Evolutionary conservation across 2,888 invertebrate species (phyloP).

Genomic region (Acanthacorydalis orientalis): DNA sequence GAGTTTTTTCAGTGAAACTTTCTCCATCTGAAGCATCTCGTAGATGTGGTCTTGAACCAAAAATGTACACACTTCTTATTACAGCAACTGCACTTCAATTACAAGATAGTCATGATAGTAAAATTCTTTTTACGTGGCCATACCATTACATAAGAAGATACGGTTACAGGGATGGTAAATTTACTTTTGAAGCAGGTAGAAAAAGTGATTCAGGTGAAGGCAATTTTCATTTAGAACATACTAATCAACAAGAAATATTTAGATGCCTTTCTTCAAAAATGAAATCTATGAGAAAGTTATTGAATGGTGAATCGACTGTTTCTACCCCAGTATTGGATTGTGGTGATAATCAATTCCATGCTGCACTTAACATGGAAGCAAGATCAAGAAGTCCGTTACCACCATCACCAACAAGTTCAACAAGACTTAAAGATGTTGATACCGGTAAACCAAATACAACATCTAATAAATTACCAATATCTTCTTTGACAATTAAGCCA

Average conservation of each 20-base stretch:
- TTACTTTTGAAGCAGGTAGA: conserved; percentile 75
- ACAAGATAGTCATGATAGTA: conserved; percentile 44
- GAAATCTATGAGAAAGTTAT: conserved; percentile 72
- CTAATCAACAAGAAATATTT: conserved; percentile 68
- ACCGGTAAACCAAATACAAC: not conserved
- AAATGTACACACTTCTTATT: conserved; percentile 54
- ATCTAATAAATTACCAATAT: conserved; percentile 14
- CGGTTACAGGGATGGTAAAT: conserved; percentile 72
- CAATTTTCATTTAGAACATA: conserved; percentile 61
- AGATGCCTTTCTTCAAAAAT: conserved; percentile 68
- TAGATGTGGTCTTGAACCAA: conserved; percentile 54
- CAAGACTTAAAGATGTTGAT: conserved; percentile 9
- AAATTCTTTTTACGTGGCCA: conserved; percentile 62
- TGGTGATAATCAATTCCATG: conserved; percentile 58
- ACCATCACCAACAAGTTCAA: conserved; percentile 30
- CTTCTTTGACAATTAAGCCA: conserved; percentile 10
- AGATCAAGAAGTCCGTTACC: conserved; percentile 69
- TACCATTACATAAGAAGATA: conserved; percentile 65
- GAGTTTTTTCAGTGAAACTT: conserved; percentile 61
- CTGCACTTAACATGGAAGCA: conserved; percentile 60
- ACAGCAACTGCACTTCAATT: conserved; percentile 62
- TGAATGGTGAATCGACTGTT: conserved; percentile 44
- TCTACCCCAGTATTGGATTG: conserved; percentile 42
- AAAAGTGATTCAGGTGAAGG: conserved; percentile 79
- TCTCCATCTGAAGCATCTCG: conserved; percentile 63